Evolutionary conservation across 2,113 vertebrate species (phyloP), one percentile per base, ranked within the genome.

Genomic region (Tetrao urogallus): DNA sequence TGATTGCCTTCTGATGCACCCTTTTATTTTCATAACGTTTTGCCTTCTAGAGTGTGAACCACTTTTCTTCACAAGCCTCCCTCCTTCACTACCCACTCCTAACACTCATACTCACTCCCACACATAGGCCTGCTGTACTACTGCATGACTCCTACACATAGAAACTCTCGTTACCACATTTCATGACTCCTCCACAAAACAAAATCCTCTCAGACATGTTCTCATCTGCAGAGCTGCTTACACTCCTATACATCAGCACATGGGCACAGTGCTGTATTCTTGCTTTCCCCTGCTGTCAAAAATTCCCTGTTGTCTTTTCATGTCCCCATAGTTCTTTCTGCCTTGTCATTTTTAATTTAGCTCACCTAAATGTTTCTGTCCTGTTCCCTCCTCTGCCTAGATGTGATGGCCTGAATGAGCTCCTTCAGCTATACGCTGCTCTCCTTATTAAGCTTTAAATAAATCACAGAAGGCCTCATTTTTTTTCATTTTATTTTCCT

Each of bases 261-360:
- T 28, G 58, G 63, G 32, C 6, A 54, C 3, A 8, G 2, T 28
- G 25, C 2, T 5, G 13, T 74, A 45, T 72, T 65, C 43, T 73
- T 70, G 15, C 4, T 63, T 88, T 82, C 16, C 3, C 16, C 34
- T 18, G 4, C 50, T 63, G 30, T 86, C 32, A 65, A 21, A 61
- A 64, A 14, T 16, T 61, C 28, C 25, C 27, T 5, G 11, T 16
- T 11, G n/a, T 24, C 10, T 66, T 36, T 67, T 47, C 21, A 15
- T 2, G 5, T 10, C 7, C 2, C 4, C 7, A 1, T 0, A 1
- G 3, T 32, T 75, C 50, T 40, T 21, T 13, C 40, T 43, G 48
- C 40, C 50, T 10, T 30, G 7, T 34, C 82, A 11, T 11, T 82
- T 72, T 66, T 56, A 10, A 42, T 69, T 30, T 61, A 22, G 1